phyloP scores from a whole-genome alignment of 1,140 invertebrate genomes.

The Cyclargus thomasi region DNA sequence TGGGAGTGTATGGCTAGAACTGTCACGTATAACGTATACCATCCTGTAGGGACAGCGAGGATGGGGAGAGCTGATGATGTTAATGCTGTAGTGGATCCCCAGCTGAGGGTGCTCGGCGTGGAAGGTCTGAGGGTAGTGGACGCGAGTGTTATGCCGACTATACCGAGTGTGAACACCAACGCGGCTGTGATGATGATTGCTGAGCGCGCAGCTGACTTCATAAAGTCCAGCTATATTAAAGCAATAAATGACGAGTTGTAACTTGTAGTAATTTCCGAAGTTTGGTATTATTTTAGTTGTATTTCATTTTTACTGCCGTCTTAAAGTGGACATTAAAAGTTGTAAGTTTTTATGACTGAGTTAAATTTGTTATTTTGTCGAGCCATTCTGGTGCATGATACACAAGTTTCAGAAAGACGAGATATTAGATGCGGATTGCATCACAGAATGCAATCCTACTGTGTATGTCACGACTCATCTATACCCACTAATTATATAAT shows the following conservation, averaged over 20 bases:
- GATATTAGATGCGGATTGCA: no score
- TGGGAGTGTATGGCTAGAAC: constrained; percentile 65
- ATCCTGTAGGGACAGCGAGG: constrained; percentile 83
- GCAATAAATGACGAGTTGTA: constrained; percentile 41
- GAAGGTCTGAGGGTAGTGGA: constrained; percentile 83
- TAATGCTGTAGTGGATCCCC: constrained; percentile 83
- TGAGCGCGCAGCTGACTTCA: constrained; percentile 89
- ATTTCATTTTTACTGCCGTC: background rate
- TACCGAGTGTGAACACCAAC: constrained; percentile 83
- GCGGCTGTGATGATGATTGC: constrained; percentile 88
- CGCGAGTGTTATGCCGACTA: constrained; percentile 84
- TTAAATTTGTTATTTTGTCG: background rate
- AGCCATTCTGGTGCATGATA: no score
- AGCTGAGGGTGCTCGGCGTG: constrained; percentile 82
- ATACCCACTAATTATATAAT: no score
- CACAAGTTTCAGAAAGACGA: no score
- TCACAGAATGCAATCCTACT: no score
- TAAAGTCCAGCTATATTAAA: constrained; percentile 77
- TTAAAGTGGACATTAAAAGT: background rate
- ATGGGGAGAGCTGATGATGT: constrained; percentile 84
- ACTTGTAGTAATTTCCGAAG: constrained; percentile 4
- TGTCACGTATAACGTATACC: constrained; percentile 60
- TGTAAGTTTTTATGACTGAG: background rate
- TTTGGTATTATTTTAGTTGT: background rate
- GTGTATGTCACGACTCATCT: no score